These are phyloP conservation scores for Erannis defoliaria DNA, from an alignment of 2,888 invertebrate genomes.

Conservation along the genomic window DNA sequence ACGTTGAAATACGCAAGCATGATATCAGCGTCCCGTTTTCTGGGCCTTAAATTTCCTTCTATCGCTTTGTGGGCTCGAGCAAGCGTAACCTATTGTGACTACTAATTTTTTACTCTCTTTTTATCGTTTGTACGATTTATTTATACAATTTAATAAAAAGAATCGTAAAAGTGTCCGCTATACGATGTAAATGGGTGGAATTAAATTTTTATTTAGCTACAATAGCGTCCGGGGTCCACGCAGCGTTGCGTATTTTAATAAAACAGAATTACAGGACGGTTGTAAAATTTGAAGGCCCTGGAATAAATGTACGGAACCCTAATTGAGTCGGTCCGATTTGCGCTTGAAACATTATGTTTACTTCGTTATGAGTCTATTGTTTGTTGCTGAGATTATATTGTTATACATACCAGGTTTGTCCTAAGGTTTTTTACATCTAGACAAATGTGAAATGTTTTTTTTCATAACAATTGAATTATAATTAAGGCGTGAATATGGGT, in stretches of 20 bases:
- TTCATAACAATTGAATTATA: too few species aligned
- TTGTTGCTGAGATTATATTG: constrained; percentile 24
- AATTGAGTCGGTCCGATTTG: constrained; percentile 72
- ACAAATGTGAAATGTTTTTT: too few species aligned
- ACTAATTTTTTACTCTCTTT: constrained; percentile 8
- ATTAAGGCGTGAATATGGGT: too few species aligned
- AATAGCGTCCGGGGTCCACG: constrained; percentile 65
- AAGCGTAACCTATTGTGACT: neutral
- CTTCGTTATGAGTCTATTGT: constrained; percentile 46
- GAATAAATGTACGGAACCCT: constrained; percentile 73
- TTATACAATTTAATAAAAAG: constrained; percentile 44
- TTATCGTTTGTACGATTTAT: constrained; percentile 13
- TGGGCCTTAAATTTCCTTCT: constrained; percentile 26
- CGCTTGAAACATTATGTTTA: constrained; percentile 62
- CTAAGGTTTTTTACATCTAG: too few species aligned
- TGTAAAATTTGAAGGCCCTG: constrained; percentile 78
- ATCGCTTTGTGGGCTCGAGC: constrained; percentile 9
- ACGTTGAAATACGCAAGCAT: too few species aligned
- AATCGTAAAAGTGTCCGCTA: constrained; percentile 65
- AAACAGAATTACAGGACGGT: constrained; percentile 76
- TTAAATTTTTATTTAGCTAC: constrained; percentile 70
- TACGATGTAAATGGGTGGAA: constrained; percentile 60
- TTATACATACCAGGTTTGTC: neutral
- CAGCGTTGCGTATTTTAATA: constrained; percentile 79
- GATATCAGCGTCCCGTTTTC: too few species aligned